Conservation (phyloP, 2,888 invertebrate species). For the Chrysolina americana region DNA sequence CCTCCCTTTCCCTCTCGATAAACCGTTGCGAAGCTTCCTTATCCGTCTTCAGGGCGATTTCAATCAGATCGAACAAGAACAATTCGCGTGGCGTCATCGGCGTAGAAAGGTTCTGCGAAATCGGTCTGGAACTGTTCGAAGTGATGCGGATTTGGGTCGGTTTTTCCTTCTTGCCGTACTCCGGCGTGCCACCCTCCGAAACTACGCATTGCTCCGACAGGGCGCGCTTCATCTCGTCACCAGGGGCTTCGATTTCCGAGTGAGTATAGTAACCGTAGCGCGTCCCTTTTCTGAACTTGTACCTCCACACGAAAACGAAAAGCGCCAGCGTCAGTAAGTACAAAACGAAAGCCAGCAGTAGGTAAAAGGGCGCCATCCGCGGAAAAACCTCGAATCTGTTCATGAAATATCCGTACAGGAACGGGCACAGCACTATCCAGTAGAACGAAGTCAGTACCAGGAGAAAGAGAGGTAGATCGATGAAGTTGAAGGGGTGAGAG, state of each 20-base stretch:
- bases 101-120: conserved; percentile 37
- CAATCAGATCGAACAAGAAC: conserved; percentile 68
- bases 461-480: conserved; percentile 54
- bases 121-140: conserved; percentile 34
- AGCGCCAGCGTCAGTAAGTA: conserved; percentile 59
- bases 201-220: neutral
- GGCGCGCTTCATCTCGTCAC: neutral
- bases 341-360: conserved; percentile 52
- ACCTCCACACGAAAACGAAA: conserved; percentile 59
- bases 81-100: conserved; percentile 66
- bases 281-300: conserved; percentile 21
- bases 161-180: conserved; percentile 37
- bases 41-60: conserved; percentile 59
- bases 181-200: neutral
- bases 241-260: neutral
- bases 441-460: conserved; percentile 61
- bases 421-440: conserved; percentile 66
- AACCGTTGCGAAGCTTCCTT: conserved; percentile 39
- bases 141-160: conserved; percentile 5
- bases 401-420: conserved; percentile 55
- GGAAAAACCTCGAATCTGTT: neutral
- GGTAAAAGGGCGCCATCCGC: conserved; percentile 54
- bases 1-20: conserved; percentile 36
- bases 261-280: conserved; percentile 18
- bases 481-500: conserved; percentile 59